Base-by-base conservation (phyloP, 2,797 vertebrate genomes). In the Gambelia wislizenii region DNA sequence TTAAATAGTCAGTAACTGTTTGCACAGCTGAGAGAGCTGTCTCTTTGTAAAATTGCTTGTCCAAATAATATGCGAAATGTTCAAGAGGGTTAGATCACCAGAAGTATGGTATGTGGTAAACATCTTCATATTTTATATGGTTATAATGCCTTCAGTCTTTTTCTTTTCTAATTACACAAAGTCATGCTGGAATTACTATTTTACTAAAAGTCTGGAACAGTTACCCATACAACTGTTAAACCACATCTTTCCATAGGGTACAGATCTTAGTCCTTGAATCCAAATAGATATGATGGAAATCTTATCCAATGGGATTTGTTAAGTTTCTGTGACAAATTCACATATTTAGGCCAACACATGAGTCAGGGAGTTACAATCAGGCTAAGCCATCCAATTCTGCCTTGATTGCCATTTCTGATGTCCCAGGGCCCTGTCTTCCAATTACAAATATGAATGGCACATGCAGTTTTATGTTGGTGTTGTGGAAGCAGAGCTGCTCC, bases 71-170 rank as follows among this genome's bases (percentile, higher is more conserved):
- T 33, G 3, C 0, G 0, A 49, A 59, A 7, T 14, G 10, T 69
- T 72, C 78, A 72, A 69, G 87, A 72, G 69, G 22, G 4, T 88
- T 92, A 84, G 91, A 92, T 82, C 89, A 86, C 61, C 78, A 85
- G 1, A 67, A 86, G 0, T 39, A 79, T 81, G 82, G 4, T 44
- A 74, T 89, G 83, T 76, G n/a, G 67, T 93, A 87, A 77, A 89
- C 70, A 70, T 85, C 22, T 74, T 70, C 52, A 67, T 6, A 0
- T 13, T 56, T 87, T 79, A 49, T 89, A 77, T 70, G 47, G 49
- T 49, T 30, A 83, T 91, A 91, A 77, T 0, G 27, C 12, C 92
- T 87, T 70, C 16, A 13, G n/a, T 42, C 69, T 80, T 90, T 91
- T 49, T 80, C 0, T 27, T 0, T 81, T 47, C 18, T 83, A 72